phyloP scores from a whole-genome alignment of 92 coral and sea anemone genomes.

The Epizoanthus illoricatus region DNA sequence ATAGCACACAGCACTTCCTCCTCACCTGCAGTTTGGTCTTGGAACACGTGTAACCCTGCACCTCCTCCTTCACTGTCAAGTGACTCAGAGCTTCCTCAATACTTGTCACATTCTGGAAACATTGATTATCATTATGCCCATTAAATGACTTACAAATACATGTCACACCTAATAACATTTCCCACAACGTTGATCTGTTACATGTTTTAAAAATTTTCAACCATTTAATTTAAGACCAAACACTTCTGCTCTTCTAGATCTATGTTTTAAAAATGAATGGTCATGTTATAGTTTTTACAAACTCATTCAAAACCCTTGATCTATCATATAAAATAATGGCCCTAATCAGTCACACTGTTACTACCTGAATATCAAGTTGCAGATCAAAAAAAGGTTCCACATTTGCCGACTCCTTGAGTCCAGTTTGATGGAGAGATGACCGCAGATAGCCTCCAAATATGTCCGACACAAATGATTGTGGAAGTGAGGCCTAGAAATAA shows the following conservation, averaged over 20 bases:
- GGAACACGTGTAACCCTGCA: constrained; percentile 93
- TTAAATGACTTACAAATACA: not conserved
- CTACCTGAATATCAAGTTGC: constrained; percentile 89
- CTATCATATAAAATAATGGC: too few species aligned
- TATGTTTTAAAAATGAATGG: too few species aligned
- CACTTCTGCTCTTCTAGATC: too few species aligned
- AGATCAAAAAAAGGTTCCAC: constrained; percentile 95
- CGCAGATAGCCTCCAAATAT: constrained; percentile 96
- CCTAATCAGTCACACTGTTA: not conserved
- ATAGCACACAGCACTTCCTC: not conserved
- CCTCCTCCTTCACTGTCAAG: constrained; percentile 83
- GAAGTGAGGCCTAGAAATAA: constrained; percentile 67
- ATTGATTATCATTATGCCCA: not conserved
- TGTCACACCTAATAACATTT: too few species aligned
- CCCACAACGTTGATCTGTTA: too few species aligned
- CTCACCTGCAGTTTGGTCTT: constrained; percentile 81
- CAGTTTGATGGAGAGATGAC: constrained; percentile 87
- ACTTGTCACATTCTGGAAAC: constrained; percentile 69
- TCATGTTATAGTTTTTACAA: too few species aligned
- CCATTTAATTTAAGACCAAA: too few species aligned
- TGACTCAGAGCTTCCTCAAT: constrained; percentile 92
- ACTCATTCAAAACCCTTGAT: too few species aligned
- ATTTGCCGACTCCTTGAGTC: constrained; percentile 92
- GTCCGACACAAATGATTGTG: constrained; percentile 79
- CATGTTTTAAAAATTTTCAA: too few species aligned